phyloP scores from a whole-genome alignment of 2,113 vertebrate genomes.

The Odontophorus gujanensis region DNA sequence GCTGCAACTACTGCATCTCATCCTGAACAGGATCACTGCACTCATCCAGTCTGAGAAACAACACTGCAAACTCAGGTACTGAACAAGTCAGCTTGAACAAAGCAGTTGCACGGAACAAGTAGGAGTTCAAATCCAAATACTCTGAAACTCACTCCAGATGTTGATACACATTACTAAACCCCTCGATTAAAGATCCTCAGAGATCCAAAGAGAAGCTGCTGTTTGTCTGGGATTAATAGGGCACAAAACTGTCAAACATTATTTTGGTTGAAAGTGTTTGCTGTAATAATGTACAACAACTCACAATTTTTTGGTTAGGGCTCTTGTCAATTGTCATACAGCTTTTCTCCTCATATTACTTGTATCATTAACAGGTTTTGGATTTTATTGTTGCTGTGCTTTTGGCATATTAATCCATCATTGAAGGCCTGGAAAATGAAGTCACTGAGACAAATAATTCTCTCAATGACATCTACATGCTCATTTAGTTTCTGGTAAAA shows the following conservation, averaged over 20 bases:
- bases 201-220: not conserved
- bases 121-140: not conserved
- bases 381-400: not conserved
- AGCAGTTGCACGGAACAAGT: not conserved
- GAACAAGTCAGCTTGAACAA: not conserved
- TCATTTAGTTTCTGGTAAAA: not conserved
- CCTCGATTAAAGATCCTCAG: rapidly evolving
- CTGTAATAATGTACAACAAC: not conserved
- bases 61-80: not conserved
- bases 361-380: not conserved
- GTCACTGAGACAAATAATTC: not conserved
- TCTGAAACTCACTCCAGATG: not conserved
- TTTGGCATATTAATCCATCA: not conserved
- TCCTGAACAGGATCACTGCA: not conserved
- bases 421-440: not conserved
- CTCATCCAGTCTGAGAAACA: not conserved
- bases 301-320: not conserved
- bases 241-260: rapidly evolving
- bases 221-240: not conserved
- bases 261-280: not conserved
- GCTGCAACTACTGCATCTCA: not conserved
- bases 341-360: not conserved
- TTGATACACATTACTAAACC: not conserved
- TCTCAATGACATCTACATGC: not conserved
- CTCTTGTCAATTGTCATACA: rapidly evolving